Evolutionary conservation across 2,797 vertebrate species (phyloP).

Genomic region (Trachops cirrhosus): DNA sequence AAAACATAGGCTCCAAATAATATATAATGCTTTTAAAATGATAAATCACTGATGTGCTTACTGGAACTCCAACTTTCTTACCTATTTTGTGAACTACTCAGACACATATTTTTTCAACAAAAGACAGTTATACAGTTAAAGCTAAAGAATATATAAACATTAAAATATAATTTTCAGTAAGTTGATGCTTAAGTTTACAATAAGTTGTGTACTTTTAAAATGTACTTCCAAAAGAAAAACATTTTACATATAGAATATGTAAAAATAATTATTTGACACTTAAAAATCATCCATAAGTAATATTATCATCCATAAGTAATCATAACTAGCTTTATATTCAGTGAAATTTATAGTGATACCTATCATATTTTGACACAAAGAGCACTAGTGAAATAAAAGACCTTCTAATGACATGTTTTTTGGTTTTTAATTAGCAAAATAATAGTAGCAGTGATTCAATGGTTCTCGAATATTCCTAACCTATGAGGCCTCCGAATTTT

Average conservation of each 20-base stretch:
- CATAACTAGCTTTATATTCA: background rate
- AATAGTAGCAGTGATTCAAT: background rate
- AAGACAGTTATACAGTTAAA: conserved; percentile 16
- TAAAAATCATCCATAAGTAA: background rate
- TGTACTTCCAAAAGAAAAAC: background rate
- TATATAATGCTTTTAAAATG: conserved; percentile 67
- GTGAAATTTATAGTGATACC: background rate
- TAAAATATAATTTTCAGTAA: conserved; percentile 41
- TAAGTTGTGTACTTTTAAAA: conserved; percentile 36
- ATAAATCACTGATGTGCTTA: conserved; percentile 74
- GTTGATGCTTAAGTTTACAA: background rate
- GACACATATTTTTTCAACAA: conserved; percentile 22
- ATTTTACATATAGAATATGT: background rate
- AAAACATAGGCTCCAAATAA: conserved; percentile 68
- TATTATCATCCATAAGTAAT: background rate
- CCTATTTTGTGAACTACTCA: conserved; percentile 57
- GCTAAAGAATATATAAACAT: background rate
- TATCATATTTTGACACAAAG: conserved; percentile 36
- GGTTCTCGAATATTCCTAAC: background rate
- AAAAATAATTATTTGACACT: conserved; percentile 19
- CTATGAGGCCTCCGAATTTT: background rate
- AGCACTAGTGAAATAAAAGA: conserved; percentile 9
- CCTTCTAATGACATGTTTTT: background rate
- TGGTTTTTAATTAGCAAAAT: conserved; percentile 21
- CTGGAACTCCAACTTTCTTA: conserved; percentile 69